Percentiles rank a stretch among this genome's conserved stretches.
These are phyloP conservation scores for Lycia hirtaria DNA, from an alignment of 2,888 invertebrate genomes.

Conservation along the genomic window DNA sequence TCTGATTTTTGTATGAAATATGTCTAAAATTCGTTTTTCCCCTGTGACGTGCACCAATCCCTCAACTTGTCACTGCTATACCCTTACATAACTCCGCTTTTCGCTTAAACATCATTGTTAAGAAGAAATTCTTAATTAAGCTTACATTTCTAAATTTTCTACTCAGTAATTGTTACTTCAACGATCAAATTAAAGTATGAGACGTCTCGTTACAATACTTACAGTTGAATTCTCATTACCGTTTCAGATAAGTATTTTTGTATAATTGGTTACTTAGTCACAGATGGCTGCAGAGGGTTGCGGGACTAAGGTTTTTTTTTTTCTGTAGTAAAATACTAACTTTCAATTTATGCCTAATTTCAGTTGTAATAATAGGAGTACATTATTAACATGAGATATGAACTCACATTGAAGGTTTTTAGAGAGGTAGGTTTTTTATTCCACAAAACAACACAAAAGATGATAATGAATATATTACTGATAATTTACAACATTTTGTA, in stretches of 20 bases:
- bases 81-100: constrained; percentile 66
- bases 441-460: no score
- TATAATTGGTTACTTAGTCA: constrained; percentile 1
- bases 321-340: neutral
- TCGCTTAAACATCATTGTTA: constrained; percentile 72
- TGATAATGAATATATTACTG: no score
- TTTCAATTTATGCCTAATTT: no score
- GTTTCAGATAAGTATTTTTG: constrained; percentile 7
- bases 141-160: constrained; percentile 68
- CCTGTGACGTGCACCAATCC: constrained; percentile 40
- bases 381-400: no score
- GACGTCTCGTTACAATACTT: constrained; percentile 15
- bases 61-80: constrained; percentile 57
- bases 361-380: no score
- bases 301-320: neutral
- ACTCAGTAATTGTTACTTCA: constrained; percentile 26
- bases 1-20: no score
- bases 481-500: no score
- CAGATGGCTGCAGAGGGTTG: constrained; percentile 6
- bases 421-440: no score
- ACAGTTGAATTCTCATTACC: constrained; percentile 15
- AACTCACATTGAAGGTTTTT: no score
- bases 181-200: constrained; percentile 25
- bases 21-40: constrained; percentile 12
- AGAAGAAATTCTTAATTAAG: constrained; percentile 77